A percentile compares a stretch with the other conserved stretches of the same genome.
These are phyloP conservation scores for Lochmaea capreae DNA, from an alignment of 2,888 invertebrate genomes.

Conservation along the genomic window DNA sequence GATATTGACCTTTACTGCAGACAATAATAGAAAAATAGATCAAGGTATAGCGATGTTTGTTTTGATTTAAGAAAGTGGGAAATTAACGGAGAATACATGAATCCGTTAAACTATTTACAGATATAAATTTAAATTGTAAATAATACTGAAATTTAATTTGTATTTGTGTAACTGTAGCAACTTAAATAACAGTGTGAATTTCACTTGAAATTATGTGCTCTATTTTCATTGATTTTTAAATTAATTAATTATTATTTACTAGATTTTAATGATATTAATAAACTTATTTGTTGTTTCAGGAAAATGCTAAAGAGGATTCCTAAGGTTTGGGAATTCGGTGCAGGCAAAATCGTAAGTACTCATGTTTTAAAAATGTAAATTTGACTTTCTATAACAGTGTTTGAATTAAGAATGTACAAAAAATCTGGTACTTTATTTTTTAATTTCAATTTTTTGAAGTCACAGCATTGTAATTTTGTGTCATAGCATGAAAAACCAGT, in stretches of 20 bases:
- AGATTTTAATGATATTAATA: not conserved
- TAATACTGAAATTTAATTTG: not conserved
- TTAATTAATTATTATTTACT: not conserved
- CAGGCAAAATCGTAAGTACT: slow-evolving; percentile 53
- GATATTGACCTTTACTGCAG: slow-evolving; percentile 12
- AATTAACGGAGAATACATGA: not conserved
- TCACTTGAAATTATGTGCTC: not conserved
- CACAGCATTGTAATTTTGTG: no score
- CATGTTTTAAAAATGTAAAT: no score
- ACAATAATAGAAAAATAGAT: slow-evolving; percentile 14
- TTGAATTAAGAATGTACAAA: no score
- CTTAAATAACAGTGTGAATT: not conserved
- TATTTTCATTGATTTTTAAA: not conserved
- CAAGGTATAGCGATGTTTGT: not conserved
- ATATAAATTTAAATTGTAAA: slow-evolving; percentile 8
- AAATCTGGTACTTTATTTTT: no score
- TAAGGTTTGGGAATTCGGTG: slow-evolving; percentile 55
- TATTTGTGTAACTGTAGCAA: not conserved
- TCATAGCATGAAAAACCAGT: no score
- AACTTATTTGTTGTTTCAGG: slow-evolving; percentile 32
- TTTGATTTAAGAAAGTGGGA: not conserved
- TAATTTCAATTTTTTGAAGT: no score
- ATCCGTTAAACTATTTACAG: not conserved
- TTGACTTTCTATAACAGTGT: no score
- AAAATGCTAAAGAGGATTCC: slow-evolving; percentile 45